Evolutionary conservation across 1,140 invertebrate species (phyloP).

Genomic region (Cotesia glomerata): DNA sequence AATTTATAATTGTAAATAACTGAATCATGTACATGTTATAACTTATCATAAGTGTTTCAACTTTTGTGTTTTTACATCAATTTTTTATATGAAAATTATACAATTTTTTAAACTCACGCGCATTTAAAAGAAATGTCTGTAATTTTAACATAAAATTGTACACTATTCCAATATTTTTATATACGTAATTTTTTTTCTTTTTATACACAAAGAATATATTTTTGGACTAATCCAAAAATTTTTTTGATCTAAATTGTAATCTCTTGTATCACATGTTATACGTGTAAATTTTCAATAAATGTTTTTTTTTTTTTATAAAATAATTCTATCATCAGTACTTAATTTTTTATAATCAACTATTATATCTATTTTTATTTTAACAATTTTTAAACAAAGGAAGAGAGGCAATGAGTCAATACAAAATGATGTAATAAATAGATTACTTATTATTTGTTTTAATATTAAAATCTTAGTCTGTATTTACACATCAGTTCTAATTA

Average conservation of each 20-base stretch:
- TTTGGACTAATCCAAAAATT: constrained; percentile 45
- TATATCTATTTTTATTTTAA: too few relatives aligned
- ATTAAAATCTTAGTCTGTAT: constrained; percentile 55
- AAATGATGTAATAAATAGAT: constrained; percentile 33
- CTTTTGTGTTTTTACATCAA: too few relatives aligned
- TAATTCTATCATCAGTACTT: too few relatives aligned
- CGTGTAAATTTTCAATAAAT: constrained; percentile 49
- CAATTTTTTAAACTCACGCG: too few relatives aligned
- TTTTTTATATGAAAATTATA: too few relatives aligned
- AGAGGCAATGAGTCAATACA: neutral
- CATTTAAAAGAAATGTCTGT: too few relatives aligned
- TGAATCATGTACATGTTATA: too few relatives aligned
- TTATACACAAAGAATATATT: constrained; percentile 43
- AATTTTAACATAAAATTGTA: constrained; percentile 39
- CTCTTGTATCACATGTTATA: neutral
- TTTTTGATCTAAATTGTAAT: constrained; percentile 20
- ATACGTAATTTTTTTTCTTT: constrained; percentile 44
- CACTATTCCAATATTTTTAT: constrained; percentile 55
- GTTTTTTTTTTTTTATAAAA: constrained; percentile 34
- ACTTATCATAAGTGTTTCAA: too few relatives aligned
- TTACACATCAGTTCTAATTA: constrained; percentile 55
- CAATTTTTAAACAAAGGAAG: too few relatives aligned
- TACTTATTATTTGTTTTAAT: constrained; percentile 38
- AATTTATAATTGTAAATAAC: too few relatives aligned
- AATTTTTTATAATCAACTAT: too few relatives aligned